These are phyloP conservation scores for Caenorhabditis wallacei DNA, from an alignment of 2,888 invertebrate species.

Conservation along the genomic window DNA sequence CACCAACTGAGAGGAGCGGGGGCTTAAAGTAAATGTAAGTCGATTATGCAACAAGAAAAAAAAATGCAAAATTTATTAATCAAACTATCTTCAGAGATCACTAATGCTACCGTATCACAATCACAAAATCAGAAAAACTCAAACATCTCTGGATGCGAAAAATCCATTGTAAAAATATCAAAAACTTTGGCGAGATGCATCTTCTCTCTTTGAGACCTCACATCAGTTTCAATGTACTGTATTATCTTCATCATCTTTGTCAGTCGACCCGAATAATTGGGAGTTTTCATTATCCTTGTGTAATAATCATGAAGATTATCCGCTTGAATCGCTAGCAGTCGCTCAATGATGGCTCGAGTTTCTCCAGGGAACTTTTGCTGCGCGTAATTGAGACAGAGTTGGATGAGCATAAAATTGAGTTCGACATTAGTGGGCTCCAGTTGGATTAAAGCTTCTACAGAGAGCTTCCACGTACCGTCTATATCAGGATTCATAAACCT, in stretches of 20 bases:
- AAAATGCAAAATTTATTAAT: no score
- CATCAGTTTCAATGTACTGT: conserved; percentile 10
- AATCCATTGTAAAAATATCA: conserved; percentile 18
- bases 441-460: conserved; percentile 4
- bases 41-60: no score
- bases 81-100: no score
- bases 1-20: no score
- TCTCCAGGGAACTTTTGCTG: conserved; percentile 11
- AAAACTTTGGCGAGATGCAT: conserved; percentile 3
- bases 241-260: conserved; percentile 35
- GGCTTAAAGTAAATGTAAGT: no score
- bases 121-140: no score
- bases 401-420: conserved; percentile 46
- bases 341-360: neutral
- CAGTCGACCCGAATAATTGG: conserved; percentile 20
- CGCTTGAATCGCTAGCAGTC: conserved; percentile 9
- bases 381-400: conserved; percentile 22
- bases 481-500: conserved; percentile 2
- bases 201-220: conserved; percentile 9
- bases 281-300: conserved; percentile 6
- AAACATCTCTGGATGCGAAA: conserved; percentile 37
- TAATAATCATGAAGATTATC: conserved; percentile 32
- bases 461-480: neutral
- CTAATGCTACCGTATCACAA: no score
- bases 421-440: conserved; percentile 24